Base-by-base conservation (phyloP, 2,797 vertebrate species). In the Pseudopleuronectes americanus region DNA sequence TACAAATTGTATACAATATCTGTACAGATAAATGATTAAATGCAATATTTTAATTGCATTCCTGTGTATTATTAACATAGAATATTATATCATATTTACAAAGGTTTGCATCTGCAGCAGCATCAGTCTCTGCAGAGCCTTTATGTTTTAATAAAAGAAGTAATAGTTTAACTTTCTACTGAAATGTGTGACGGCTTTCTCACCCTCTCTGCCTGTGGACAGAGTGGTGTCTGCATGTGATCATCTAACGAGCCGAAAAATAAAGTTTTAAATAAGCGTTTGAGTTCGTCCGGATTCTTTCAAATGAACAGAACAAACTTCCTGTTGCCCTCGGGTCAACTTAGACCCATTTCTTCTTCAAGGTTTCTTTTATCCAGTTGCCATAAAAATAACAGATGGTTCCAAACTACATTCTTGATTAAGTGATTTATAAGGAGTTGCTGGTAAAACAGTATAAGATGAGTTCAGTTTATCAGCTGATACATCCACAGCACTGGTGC, bases 1-100 rank as follows among this genome's bases (percentile, higher is more conserved):
- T 87, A 81, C 72, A 84, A 87, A 84, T 91, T 90, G 87, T 90
- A 79, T 80, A 80, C 62, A 82, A 85, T 81, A 92, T 84, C 64
- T 94, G 92, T 92, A 94, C 90, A 93, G 90, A 84, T 84, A 51
- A 83, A 92, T 78, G 72, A 92, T 79, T 72, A 65, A 80, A 89
- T 92, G 92, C 84, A 94, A 91, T 93, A 94, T 94, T 95, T 95
- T 91, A 90, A 94, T 94, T 95, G 93, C 92, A 91, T 88, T 85
- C 57, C 68, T 72, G 62, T 91, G 77, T 92, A 89, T 84, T 89
- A 86, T 83, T 84, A 83, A 90, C 84, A 85, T 91, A 91, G 86
- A 86, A 63, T 79, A 87, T 24, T 78, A 80, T 87, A 80, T 84
- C 52, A 66, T 72, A 87, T 89, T 87, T 87, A 85, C 87, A 72